phyloP scores from a whole-genome alignment of 23 tunicate species.

The Corella eumyota region DNA sequence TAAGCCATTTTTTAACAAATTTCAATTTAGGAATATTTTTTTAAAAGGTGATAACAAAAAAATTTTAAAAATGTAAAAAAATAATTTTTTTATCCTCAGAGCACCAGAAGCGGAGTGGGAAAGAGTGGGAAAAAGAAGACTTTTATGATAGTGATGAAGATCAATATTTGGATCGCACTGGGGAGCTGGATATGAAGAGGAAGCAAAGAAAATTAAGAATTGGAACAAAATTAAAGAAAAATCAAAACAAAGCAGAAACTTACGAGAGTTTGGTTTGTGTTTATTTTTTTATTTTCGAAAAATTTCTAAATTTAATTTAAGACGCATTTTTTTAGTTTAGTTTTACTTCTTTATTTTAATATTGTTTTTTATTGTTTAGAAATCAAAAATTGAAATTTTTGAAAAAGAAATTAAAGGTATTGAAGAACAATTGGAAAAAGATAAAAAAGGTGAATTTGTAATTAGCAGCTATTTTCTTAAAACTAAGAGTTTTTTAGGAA shows the following conservation, averaged over 20 bases:
- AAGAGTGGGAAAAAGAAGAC: conserved; percentile 89
- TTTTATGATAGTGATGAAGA: conserved; percentile 95
- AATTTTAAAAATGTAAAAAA: background rate
- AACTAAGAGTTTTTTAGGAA: no score
- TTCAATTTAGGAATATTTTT: no score
- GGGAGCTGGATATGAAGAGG: conserved; percentile 72
- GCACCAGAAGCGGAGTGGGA: conserved; percentile 37
- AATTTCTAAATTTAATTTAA: background rate
- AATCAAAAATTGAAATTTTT: conserved; percentile 21
- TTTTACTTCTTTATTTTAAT: background rate
- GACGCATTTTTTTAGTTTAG: background rate
- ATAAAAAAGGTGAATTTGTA: conserved; percentile 41
- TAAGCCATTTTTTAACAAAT: no score
- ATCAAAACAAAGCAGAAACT: conserved; percentile 28
- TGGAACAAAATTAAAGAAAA: conserved; percentile 15
- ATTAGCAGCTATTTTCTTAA: no score
- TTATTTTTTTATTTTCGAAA: background rate
- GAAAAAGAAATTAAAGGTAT: conserved; percentile 55
- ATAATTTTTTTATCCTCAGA: conserved; percentile 6
- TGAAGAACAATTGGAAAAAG: conserved; percentile 50
- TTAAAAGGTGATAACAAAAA: background rate
- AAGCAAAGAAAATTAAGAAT: conserved; percentile 35
- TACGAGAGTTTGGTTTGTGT: conserved; percentile 56
- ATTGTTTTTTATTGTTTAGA: conserved; percentile 11
- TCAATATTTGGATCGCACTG: conserved; percentile 74